Base-by-base conservation (phyloP, 2,888 invertebrate genomes). In the Ommatoiulus sabulosus region DNA sequence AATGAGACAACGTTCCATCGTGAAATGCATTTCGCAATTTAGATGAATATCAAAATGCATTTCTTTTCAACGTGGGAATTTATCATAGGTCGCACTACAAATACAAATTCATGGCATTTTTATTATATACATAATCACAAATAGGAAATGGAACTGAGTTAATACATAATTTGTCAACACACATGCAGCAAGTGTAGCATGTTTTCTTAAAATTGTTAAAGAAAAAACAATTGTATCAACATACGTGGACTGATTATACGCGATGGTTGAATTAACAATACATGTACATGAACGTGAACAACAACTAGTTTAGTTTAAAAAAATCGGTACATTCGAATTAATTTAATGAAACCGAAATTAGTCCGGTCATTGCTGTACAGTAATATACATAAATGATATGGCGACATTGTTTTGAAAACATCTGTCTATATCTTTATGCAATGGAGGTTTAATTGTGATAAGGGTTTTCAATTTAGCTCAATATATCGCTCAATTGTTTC, bases 351-450 rank as follows among this genome's bases (percentile, higher is more conserved):
- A 72, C 72, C 72, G 72, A 72, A 72, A 20, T 72, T 20, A 72
- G 5, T 72, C n/a, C 72, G 72, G 72, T 20, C 72, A 4, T 72
- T 72, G 20, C 72, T 72, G 72, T 72, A 72, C 72, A 72, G 72
- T 72, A 72, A 72, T 72, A 72, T 72, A 72, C 72, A 72, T 72
- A 72, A 72, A 72, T 72, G 72, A 72, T 72, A 72, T 72, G 72
- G 72, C 7, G 72, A 72, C 72, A 72, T 72, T 72, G 20, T 72
- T 2, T 52, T 72, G 48, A 12, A 48, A 72, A 72, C 20, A 72
- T 72, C n/a, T 72, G 72, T 24, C 72, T 72, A 72, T 72, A 72
- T 72, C 72, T 72, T 72, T 72, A 72, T 72, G 72, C 72, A 72
- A 72, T 72, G 72, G 72, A 72, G 72, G 72, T 72, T 72, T 72